Percentiles rank a stretch among this genome's conserved stretches.
These are phyloP conservation scores for Brachypteracias leptosomus DNA, from an alignment of 2,113 vertebrate genomes.

Conservation along the genomic window DNA sequence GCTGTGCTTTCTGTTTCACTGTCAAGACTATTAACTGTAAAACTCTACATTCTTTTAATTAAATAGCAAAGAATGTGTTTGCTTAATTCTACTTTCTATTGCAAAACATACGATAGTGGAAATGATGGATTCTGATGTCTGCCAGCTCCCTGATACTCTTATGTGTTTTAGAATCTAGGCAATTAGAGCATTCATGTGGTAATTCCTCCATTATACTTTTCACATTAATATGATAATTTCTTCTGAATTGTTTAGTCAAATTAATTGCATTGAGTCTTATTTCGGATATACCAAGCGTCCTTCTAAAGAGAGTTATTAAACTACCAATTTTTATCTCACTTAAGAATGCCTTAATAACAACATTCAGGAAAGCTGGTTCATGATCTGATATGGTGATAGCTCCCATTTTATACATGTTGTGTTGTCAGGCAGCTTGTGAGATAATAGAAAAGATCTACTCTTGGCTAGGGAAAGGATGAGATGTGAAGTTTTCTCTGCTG, in stretches of 20 bases:
- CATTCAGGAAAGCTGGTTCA: not conserved
- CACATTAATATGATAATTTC: constrained; percentile 23
- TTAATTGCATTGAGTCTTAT: constrained; percentile 3
- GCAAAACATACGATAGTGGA: not conserved
- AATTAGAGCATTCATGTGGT: not conserved
- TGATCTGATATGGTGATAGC: not conserved
- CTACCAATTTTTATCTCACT: not conserved
- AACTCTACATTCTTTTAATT: not conserved
- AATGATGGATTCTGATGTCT: constrained; percentile 4
- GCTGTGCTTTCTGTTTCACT: not conserved
- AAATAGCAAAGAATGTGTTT: not conserved
- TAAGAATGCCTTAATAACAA: not conserved
- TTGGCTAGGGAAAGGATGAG: constrained; percentile 17
- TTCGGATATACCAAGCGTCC: not conserved
- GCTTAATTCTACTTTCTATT: not conserved
- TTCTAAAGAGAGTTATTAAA: constrained; percentile 2
- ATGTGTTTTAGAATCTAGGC: not conserved
- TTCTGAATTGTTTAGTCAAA: constrained; percentile 23
- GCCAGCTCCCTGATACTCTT: not conserved
- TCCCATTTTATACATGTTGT: not conserved
- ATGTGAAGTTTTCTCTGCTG: constrained; percentile 57
- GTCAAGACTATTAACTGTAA: not conserved
- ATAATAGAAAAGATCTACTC: constrained; percentile 19
- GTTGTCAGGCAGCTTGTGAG: constrained; percentile 26
- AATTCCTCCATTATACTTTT: constrained; percentile 26